phyloP scores from a whole-genome alignment of 1,140 invertebrate species.

The Neotoxoptera formosana region DNA sequence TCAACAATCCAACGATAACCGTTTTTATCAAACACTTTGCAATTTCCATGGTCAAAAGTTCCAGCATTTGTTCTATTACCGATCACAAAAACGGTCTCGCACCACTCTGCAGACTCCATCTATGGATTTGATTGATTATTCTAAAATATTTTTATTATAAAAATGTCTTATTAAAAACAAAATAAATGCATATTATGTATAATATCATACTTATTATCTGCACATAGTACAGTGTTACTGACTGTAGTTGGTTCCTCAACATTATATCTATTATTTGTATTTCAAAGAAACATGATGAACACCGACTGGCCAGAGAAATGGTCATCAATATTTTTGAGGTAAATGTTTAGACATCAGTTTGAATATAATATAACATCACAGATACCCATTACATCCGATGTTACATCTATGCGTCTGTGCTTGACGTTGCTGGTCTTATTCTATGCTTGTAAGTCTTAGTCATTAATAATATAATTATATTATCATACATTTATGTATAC shows the following conservation, averaged over 20 bases:
- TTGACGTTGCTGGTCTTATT: no score
- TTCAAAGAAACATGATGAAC: neutral
- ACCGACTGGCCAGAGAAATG: no score
- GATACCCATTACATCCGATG: neutral
- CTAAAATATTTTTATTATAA: slow-evolving; percentile 1
- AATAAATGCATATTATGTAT: neutral
- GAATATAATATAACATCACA: neutral
- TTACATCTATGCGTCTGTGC: neutral
- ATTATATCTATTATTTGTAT: no score
- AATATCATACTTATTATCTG: neutral
- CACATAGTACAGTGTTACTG: no score
- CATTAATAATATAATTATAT: no score
- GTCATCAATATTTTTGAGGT: neutral
- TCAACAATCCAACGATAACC: slow-evolving; percentile 30
- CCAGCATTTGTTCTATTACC: neutral
- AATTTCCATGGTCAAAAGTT: slow-evolving; percentile 20
- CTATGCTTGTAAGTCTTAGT: no score
- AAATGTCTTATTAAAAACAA: neutral
- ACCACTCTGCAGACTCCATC: slow-evolving; percentile 37
- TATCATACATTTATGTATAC: no score
- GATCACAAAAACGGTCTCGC: slow-evolving; percentile 30
- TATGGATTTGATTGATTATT: neutral
- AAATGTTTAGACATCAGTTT: neutral
- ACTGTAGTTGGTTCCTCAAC: no score
- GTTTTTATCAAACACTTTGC: slow-evolving; percentile 44